Evolutionary conservation across 64 coral and sea anemone genomes (phyloP), one percentile per base, ranked within the genome.

Genomic region (Stichodactyla mertensii): DNA sequence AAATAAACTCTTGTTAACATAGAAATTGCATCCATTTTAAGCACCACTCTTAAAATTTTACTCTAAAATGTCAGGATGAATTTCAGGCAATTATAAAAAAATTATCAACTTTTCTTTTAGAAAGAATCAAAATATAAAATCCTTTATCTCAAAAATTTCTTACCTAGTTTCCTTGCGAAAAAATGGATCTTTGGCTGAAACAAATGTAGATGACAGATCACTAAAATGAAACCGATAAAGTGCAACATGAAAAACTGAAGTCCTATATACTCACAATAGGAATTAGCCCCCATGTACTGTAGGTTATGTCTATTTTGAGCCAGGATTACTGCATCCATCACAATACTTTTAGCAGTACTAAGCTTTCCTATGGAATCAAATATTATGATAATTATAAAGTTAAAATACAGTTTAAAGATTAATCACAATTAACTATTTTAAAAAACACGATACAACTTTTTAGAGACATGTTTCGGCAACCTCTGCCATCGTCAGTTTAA

Each of bases 281-380:
- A 87, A 54, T 11, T 19, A 4, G 64, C 58, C 12, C 67, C 86
- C 64, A 94, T 64, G 20, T 87, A 3, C 13, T 83, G 89, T 13
- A 94, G 20, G 19, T 51, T 55, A 19, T 77, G 52, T 78, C 80
- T 90, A 55, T 90, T 90, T 51, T 94, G 78, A 23, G 57, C 85
- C 56, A 94, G 51, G 13, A 71, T 77, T 27, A 85, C 92, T 11
- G 88, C 88, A 91, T 94, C 92, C 7, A 15, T 52, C 4, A 94
- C 78, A 23, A 94, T 86, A 83, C 64, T 87, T 64, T 85, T 94
- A 60, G 88, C 92, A 87, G 64, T 91, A 52, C 92, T 94, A 10
- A 57, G 57, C 77, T 85, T 94, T 0, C 85, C 92, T 94, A 83
- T 56, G 5, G 85, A 54, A 52, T 54, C 10, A 16, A 71, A 71